Base-by-base conservation (phyloP, 2,113 vertebrate species). In the Pristiophorus japonicus region DNA sequence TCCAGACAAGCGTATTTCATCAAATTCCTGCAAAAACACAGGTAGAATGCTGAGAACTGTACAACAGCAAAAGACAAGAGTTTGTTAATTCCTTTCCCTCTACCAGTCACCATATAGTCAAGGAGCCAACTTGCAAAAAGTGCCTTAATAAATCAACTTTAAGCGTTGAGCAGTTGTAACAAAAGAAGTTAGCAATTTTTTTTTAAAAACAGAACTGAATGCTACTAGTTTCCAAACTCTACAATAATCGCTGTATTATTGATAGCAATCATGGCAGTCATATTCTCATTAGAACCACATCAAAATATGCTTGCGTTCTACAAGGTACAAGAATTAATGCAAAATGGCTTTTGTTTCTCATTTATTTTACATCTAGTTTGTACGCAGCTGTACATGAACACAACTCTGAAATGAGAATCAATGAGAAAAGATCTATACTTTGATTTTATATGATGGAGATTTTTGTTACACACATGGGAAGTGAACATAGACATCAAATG, bases 1-100 rank as follows among this genome's bases (percentile, higher is more conserved):
- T 97, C 98, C 99, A 98, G 98, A 99, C 96, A 97, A 99, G 98
- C 99, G 98, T 97, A 99, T 99, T 98, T 99, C 99, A 95, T 99
- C 98, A 97, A 99, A 99, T 98, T 99, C 99, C 99, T 99, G 97
- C 95, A 96, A 97, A 97, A 96, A 96, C 97, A 38, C 18, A 7
- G n/a, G 63, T 88, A 94, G 22, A 95, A 88, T 0, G 90, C 51
- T 59, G 95, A 87, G 95, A 67, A 27, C 47, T 14, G 42, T 2
- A 91, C 22, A 8, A 47, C 22, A 30, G 27, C 66, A 94, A 10
- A 67, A 16, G 66, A 24, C 67, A 20, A 20, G 7, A 51, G 5
- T 20, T 42, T 84, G 78, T 85, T 85, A 85, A 30, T 55, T 24
- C 85, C 45, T 27, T 30, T 30, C 85, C 24, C 47, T 55, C 16